Conservation (phyloP, 2,888 invertebrate genomes). For the Agelastica alni region DNA sequence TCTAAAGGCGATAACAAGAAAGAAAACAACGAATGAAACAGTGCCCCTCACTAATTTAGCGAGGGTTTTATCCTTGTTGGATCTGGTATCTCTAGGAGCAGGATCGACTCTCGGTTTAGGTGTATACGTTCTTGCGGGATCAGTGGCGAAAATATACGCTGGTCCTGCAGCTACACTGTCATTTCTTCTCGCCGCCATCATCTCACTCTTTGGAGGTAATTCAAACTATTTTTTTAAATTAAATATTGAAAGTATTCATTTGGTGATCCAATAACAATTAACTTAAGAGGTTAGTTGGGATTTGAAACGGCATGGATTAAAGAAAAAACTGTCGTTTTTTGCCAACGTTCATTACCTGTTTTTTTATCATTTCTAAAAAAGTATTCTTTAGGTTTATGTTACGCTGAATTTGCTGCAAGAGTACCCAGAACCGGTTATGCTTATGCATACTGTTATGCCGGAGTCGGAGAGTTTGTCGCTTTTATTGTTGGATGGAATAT, state of each 20-base stretch:
- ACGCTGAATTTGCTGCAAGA: conserved; percentile 88
- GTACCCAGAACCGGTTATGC: conserved; percentile 91
- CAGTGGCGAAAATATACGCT: conserved; percentile 77
- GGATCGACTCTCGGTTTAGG: conserved; percentile 88
- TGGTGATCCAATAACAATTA: too few relatives aligned
- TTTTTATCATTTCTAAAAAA: too few relatives aligned
- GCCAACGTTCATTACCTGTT: too few relatives aligned
- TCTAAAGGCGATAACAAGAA: conserved; percentile 49
- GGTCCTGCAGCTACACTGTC: conserved; percentile 87
- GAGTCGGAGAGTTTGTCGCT: conserved; percentile 88
- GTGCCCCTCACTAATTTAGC: conserved; percentile 61
- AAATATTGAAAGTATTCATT: too few relatives aligned
- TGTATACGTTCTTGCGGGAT: conserved; percentile 86
- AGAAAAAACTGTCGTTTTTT: too few relatives aligned
- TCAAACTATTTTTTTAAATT: too few relatives aligned
- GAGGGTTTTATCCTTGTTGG: conserved; percentile 77
- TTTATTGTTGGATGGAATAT: conserved; percentile 94
- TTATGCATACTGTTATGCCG: conserved; percentile 91
- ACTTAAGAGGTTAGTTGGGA: too few relatives aligned
- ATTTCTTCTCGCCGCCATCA: conserved; percentile 83
- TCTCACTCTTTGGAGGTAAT: conserved; percentile 91
- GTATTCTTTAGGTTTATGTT: conserved; percentile 75
- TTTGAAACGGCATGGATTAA: too few relatives aligned
- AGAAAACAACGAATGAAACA: conserved; percentile 54
- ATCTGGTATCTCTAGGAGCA: conserved; percentile 80